phyloP scores from a whole-genome alignment of 35 echinoderm and acorn worm species.

The Ophiothrix spiculata region DNA sequence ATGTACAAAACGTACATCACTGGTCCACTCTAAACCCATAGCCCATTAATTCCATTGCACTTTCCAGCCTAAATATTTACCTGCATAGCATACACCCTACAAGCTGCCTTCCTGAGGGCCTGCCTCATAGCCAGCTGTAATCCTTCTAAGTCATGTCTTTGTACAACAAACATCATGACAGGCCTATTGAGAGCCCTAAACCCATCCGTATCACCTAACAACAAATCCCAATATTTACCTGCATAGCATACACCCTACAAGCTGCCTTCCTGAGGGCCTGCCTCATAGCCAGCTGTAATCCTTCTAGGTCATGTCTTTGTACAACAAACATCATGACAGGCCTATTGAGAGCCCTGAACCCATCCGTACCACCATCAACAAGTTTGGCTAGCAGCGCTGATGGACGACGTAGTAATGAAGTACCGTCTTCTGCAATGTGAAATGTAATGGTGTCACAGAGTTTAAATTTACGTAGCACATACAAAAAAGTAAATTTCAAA shows the following conservation, averaged over 20 bases:
- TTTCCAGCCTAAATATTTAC: too few relatives aligned
- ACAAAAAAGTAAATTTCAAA: too few relatives aligned
- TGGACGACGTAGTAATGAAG: conserved; percentile 86
- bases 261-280: conserved; percentile 93
- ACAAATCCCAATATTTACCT: too few relatives aligned
- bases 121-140: conserved; percentile 93
- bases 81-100: conserved; percentile 86
- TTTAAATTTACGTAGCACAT: not conserved
- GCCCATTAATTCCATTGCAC: too few relatives aligned
- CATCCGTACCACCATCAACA: conserved; percentile 58
- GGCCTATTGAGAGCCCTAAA: conserved; percentile 61
- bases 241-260: conserved; percentile 85
- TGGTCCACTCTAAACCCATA: too few relatives aligned
- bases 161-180: conserved; percentile 75
- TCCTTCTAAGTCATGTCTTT: conserved; percentile 89
- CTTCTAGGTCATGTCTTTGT: conserved; percentile 89
- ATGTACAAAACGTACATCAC: too few relatives aligned
- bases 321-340: conserved; percentile 82
- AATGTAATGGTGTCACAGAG: not conserved
- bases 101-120: conserved; percentile 88
- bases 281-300: conserved; percentile 87
- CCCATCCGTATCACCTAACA: conserved; percentile 45
- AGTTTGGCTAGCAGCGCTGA: conserved; percentile 75
- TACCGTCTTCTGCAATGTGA: conserved; percentile 61
- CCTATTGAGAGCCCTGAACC: conserved; percentile 48